Base-by-base conservation (phyloP, 2,888 invertebrate species). In the Bedellia somnulentella region DNA sequence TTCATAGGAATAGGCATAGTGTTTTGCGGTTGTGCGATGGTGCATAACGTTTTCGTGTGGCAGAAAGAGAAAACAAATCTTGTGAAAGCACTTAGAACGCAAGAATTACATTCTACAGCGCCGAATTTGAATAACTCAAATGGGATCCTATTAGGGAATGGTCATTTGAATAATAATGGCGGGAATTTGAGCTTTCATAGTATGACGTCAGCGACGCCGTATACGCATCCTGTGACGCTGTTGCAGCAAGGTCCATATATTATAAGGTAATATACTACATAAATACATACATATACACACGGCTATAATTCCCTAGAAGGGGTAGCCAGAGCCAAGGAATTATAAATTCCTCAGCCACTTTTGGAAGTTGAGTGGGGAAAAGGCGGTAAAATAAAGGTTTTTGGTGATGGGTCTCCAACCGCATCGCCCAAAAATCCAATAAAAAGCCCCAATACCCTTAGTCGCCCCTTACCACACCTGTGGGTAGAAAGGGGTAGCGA, bases 1-100 rank as follows among this genome's bases (percentile, higher is more conserved):
- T 85, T 94, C 51, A 89, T 94, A 37, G 92, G 93, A 6, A 79
- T 92, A 11, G 93, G 93, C 2, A 90, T 94, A 36, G 81, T 94
- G 24, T 93, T 94, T 68, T 93, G 93, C 56, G 90, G 93, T 42
- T 89, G 90, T 47, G 92, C 93, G 13, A 90, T 94, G 85, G 90
- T 94, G 11, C 94, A 95, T 73, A 94, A 93, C 64, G 91, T 92
- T 9, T 93, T 93, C 62, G 86, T 93, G 28, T 95, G 94, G 94
- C 92, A 93, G 64, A 87, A 86, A 57, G 90, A 90, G 59, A 91
- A 91, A 67, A 91, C 90, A 1, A 89, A 87, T 44, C 83, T 89
- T 30, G 89, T 89, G 16, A 85, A 84, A 47, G 85, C 85, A 5
- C 53, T 80, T 21, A 43, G 75, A 18, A 44, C 53, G 23, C 66